Evolutionary conservation across 2,888 invertebrate species (phyloP).

Genomic region (Pyrrhosoma nymphula): DNA sequence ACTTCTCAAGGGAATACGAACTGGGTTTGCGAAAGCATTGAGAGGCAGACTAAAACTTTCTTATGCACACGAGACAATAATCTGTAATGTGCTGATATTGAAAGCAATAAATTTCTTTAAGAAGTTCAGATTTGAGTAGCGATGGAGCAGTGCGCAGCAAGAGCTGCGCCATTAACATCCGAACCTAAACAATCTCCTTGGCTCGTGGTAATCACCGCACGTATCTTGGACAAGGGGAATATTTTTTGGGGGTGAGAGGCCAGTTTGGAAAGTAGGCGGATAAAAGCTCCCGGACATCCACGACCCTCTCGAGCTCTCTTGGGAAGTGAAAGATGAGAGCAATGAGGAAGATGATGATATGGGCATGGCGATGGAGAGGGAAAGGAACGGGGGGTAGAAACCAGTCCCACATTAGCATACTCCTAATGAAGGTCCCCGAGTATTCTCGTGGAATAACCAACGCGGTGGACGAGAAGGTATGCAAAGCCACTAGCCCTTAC

Average conservation of each 20-base stretch:
- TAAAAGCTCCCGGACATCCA: neutral
- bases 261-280: neutral
- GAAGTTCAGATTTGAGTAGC: no score
- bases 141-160: no score
- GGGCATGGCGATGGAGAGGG: neutral
- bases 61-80: no score
- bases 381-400: neutral
- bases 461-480: neutral
- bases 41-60: no score
- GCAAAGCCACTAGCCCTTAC: neutral
- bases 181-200: no score
- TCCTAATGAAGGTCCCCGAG: neutral
- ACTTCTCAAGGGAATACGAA: no score
- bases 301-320: neutral
- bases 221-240: no score
- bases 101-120: no score
- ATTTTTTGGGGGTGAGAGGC: neutral
- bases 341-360: neutral
- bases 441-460: neutral
- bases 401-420: neutral
- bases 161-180: no score
- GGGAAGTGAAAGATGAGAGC: neutral
- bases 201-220: no score
- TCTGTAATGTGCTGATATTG: no score
- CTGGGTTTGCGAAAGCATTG: no score